Percentiles rank a stretch among this genome's conserved stretches.
Conservation (phyloP, 2,113 vertebrate species). For the Oostethus manadensis region DNA sequence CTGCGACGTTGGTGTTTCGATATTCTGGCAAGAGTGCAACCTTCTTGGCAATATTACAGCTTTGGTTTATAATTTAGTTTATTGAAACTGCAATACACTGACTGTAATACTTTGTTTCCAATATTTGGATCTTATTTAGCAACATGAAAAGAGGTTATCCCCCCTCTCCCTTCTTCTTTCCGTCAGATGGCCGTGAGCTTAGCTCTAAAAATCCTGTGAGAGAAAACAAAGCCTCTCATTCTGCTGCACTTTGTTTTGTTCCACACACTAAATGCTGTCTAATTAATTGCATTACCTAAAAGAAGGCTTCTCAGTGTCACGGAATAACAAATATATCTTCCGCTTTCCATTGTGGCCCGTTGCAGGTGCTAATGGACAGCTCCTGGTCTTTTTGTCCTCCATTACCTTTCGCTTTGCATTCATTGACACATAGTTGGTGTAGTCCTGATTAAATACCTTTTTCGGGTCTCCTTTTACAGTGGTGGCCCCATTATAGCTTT, state of each 20-base stretch:
- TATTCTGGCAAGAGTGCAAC: no score
- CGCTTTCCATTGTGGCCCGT: conserved; percentile 39
- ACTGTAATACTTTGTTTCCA: background rate
- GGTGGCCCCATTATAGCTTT: conserved; percentile 33
- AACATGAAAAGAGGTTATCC: background rate
- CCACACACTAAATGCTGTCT: conserved; percentile 46
- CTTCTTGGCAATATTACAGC: no score
- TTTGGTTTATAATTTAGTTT: no score
- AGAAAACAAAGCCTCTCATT: conserved; percentile 29
- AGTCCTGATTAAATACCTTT: conserved; percentile 5
- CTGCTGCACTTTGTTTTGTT: conserved; percentile 53
- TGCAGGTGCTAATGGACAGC: conserved; percentile 23
- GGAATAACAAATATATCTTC: conserved; percentile 49
- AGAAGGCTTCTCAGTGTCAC: conserved; percentile 39
- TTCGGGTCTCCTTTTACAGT: conserved; percentile 44
- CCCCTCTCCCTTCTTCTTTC: background rate
- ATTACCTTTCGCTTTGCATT: conserved; percentile 16
- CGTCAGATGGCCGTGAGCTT: conserved; percentile 4
- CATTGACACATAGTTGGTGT: conserved; percentile 11
- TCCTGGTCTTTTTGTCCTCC: conserved; percentile 17
- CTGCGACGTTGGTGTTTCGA: no score
- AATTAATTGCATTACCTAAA: conserved; percentile 55
- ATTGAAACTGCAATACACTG: no score
- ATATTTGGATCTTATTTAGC: background rate
- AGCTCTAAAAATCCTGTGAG: conserved; percentile 21